phyloP scores from a whole-genome alignment of 1,140 invertebrate species.

The Saxidomus purpurata region DNA sequence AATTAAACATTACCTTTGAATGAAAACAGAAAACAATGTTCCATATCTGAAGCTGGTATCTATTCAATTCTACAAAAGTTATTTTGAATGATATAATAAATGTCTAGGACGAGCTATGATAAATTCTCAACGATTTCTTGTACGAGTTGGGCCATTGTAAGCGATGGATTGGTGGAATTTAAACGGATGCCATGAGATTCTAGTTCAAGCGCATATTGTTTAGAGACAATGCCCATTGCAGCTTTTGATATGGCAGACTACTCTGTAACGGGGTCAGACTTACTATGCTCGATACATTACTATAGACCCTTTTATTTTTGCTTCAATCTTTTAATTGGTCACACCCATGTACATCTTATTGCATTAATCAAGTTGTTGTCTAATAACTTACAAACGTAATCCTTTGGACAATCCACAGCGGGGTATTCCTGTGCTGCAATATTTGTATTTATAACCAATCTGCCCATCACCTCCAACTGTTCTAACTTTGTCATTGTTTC shows the following conservation, averaged over 20 bases:
- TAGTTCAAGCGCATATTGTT: slow-evolving; percentile 94
- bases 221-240: too few species aligned
- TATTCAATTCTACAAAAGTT: too few species aligned
- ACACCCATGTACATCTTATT: slow-evolving; percentile 89
- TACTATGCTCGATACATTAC: slow-evolving; percentile 94
- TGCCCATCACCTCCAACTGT: slow-evolving; percentile 90
- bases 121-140: too few species aligned
- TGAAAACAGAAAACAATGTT: too few species aligned
- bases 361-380: slow-evolving; percentile 94
- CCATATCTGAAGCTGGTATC: too few species aligned
- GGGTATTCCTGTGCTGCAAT: slow-evolving; percentile 88
- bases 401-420: slow-evolving; percentile 89
- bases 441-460: slow-evolving; percentile 94
- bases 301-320: slow-evolving; percentile 91
- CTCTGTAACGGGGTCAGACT: slow-evolving; percentile 90
- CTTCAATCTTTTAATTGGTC: too few species aligned
- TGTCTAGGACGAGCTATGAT: too few species aligned
- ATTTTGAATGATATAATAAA: too few species aligned
- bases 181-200: too few species aligned
- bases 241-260: slow-evolving; percentile 92
- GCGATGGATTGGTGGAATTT: too few species aligned
- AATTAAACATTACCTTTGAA: too few species aligned
- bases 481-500: slow-evolving; percentile 89
- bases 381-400: slow-evolving; percentile 91
- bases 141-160: too few species aligned